Conservation (phyloP, 2,888 invertebrate genomes). For the Acheta domesticus region DNA sequence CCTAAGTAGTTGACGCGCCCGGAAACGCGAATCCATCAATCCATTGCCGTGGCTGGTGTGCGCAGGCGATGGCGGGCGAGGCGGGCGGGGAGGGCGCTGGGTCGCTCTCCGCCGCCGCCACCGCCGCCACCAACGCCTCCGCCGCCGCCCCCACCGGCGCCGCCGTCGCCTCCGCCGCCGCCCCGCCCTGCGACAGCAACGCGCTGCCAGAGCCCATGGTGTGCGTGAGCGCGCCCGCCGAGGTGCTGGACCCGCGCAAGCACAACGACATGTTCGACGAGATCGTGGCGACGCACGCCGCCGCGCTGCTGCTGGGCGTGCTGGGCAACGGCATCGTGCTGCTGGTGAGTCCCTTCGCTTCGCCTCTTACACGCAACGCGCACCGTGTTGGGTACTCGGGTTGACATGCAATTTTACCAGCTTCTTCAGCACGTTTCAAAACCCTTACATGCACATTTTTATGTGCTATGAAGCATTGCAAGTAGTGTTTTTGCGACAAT, state of each 20-base stretch:
- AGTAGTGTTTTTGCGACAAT: too few species aligned
- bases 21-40: too few species aligned
- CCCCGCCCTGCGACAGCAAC: conserved; percentile 47
- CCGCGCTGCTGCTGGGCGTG: conserved; percentile 48
- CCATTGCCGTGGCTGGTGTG: too few species aligned
- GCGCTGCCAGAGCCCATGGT: conserved; percentile 40
- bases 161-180: conserved; percentile 51
- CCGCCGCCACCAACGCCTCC: conserved; percentile 56
- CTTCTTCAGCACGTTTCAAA: too few species aligned
- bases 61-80: too few species aligned
- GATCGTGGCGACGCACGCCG: conserved; percentile 43
- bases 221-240: conserved; percentile 41
- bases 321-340: conserved; percentile 49
- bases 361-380: too few species aligned
- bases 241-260: conserved; percentile 43
- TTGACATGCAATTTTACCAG: too few species aligned
- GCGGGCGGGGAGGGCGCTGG: too few species aligned
- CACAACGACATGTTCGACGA: conserved; percentile 42
- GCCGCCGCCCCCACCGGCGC: conserved; percentile 70
- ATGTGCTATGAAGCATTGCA: too few species aligned
- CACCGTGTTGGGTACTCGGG: too few species aligned
- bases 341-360: not conserved
- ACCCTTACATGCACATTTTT: too few species aligned
- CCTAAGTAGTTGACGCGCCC: too few species aligned
- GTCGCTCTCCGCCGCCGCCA: not conserved